Conservation (phyloP, 2,888 invertebrate species). For the Cistogaster globosa region DNA sequence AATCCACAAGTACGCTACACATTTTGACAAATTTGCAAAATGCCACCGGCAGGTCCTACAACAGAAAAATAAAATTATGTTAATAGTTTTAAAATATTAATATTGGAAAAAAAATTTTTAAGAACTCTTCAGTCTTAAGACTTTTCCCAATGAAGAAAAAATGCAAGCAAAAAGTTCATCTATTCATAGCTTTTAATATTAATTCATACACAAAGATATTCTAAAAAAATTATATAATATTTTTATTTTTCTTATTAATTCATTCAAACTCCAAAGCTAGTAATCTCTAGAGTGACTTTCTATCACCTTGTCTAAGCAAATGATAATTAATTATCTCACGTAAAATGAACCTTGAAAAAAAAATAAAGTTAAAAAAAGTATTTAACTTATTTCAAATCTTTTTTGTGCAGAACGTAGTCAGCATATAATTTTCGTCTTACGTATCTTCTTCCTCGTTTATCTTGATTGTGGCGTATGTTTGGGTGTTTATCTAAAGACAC, state of each 20-base stretch:
- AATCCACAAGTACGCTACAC: too few relatives aligned
- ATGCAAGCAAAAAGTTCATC: too few relatives aligned
- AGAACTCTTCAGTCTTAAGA: too few relatives aligned
- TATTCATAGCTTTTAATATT: background rate
- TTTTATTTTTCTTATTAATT: background rate
- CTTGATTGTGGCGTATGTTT: background rate
- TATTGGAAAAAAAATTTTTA: too few relatives aligned
- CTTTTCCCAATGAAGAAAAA: too few relatives aligned
- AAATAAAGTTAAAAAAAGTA: constrained; percentile 5
- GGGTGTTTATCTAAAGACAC: background rate
- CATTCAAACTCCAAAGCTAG: constrained; percentile 42
- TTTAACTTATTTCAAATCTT: constrained; percentile 12
- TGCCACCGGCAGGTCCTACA: too few relatives aligned
- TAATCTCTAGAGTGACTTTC: constrained; percentile 58
- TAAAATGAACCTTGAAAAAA: background rate
- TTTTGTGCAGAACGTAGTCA: constrained; percentile 2
- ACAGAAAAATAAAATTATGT: too few relatives aligned
- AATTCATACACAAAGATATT: background rate
- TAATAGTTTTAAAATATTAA: too few relatives aligned
- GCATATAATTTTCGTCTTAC: constrained; percentile 17
- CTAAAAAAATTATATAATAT: too few relatives aligned
- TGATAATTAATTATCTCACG: constrained; percentile 58
- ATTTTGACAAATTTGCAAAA: too few relatives aligned
- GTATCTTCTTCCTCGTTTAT: background rate
- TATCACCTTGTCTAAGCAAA: constrained; percentile 57